Evolutionary conservation across 2,797 vertebrate species (phyloP).

Genomic region (Myotis findleyi): DNA sequence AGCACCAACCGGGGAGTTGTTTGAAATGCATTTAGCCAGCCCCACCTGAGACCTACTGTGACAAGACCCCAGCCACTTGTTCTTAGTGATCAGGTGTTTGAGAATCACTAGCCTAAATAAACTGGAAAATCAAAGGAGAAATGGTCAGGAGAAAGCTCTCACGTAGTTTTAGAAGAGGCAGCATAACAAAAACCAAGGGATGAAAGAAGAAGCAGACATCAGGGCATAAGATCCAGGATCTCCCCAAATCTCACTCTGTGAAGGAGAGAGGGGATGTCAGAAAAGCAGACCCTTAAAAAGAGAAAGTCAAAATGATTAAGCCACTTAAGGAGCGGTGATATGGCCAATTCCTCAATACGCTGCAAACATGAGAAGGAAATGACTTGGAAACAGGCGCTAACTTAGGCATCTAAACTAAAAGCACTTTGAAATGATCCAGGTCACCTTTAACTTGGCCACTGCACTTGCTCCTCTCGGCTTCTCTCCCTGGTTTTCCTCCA

Average conservation of each 20-base stretch:
- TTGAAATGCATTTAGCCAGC: not conserved
- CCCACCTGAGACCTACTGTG: not conserved
- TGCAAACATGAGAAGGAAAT: not conserved
- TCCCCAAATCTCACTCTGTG: not conserved
- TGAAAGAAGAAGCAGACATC: not conserved
- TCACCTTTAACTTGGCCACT: not conserved
- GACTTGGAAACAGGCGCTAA: not conserved
- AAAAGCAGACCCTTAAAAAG: not conserved
- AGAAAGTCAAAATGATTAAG: conserved; percentile 4
- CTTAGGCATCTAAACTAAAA: not conserved
- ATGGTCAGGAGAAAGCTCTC: not conserved
- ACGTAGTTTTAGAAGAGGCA: not conserved
- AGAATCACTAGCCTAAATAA: not conserved
- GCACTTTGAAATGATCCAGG: not conserved
- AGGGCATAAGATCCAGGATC: not conserved
- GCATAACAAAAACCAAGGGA: not conserved
- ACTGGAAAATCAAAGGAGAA: not conserved
- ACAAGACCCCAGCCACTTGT: not conserved
- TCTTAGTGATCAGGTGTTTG: not conserved
- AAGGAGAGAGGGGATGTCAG: not conserved
- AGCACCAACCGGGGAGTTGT: not conserved
- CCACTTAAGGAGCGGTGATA: not conserved
- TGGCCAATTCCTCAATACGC: not conserved
- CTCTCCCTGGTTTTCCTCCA: not conserved
- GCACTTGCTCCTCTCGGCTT: not conserved